phyloP scores from a whole-genome alignment of 2,888 invertebrate genomes.

The Dromius quadrimaculatus region DNA sequence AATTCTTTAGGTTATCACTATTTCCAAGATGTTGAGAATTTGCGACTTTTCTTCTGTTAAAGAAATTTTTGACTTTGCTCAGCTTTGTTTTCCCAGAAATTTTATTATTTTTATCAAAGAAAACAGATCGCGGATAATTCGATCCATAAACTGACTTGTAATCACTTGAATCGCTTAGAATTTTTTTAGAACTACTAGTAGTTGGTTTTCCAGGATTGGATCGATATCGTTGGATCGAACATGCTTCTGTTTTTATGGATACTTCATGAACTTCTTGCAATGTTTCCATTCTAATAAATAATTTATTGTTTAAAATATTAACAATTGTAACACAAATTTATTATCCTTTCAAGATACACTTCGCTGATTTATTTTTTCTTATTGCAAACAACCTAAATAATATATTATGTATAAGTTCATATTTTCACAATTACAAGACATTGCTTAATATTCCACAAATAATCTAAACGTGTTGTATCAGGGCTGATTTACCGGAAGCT shows the following conservation, averaged over 20 bases:
- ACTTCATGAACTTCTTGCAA: constrained; percentile 14
- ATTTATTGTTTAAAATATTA: too few relatives aligned
- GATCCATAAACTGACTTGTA: constrained; percentile 34
- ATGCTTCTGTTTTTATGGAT: constrained; percentile 23
- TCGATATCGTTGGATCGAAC: neutral
- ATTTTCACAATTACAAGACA: too few relatives aligned
- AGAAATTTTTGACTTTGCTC: constrained; percentile 22
- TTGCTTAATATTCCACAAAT: too few relatives aligned
- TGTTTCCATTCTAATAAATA: neutral
- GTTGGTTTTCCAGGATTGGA: constrained; percentile 10
- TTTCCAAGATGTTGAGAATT: neutral
- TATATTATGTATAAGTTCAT: too few relatives aligned
- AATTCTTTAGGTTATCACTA: constrained; percentile 14
- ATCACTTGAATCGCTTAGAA: neutral
- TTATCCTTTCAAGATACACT: too few relatives aligned
- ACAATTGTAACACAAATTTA: too few relatives aligned
- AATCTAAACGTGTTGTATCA: constrained; percentile 5
- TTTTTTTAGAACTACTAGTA: neutral
- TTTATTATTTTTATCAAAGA: constrained; percentile 14
- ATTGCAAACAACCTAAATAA: too few relatives aligned
- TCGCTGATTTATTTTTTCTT: too few relatives aligned
- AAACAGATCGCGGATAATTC: constrained; percentile 26
- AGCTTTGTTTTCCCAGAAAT: constrained; percentile 6
- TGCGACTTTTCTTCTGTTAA: constrained; percentile 31
- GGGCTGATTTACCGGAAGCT: neutral